Conservation (phyloP, 2,113 vertebrate genomes). For the Lophotis ruficrista region DNA sequence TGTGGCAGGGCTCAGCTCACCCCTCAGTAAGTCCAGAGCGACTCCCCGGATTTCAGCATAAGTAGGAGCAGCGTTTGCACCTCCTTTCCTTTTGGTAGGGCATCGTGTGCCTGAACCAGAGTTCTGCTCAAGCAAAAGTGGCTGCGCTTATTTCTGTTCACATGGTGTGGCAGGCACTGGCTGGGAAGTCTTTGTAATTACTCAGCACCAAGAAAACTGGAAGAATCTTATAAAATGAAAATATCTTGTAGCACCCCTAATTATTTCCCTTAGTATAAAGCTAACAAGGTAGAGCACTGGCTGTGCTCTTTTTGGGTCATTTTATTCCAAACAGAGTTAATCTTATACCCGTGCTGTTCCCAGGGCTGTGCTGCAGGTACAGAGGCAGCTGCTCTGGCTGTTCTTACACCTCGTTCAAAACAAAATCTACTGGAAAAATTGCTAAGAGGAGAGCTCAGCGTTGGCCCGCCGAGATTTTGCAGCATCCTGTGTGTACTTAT, state of each 20-base stretch:
- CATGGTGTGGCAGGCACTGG: neutral
- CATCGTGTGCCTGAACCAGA: neutral
- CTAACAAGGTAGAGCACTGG: neutral
- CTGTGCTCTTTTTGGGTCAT: neutral
- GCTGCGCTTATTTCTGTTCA: neutral
- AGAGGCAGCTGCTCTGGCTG: neutral
- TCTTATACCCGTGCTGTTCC: neutral
- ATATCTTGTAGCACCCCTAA: neutral
- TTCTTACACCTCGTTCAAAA: neutral
- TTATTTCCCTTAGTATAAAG: neutral
- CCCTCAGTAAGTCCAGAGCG: neutral
- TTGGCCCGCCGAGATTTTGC: neutral
- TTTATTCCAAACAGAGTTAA: neutral
- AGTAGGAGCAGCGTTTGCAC: neutral
- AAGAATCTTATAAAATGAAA: neutral
- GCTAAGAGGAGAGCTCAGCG: neutral
- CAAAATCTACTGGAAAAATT: conserved; percentile 4
- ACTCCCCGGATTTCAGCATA: fast-evolving
- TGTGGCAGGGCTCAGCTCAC: fast-evolving
- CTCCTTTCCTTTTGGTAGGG: neutral
- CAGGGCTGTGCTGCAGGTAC: neutral
- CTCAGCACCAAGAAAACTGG: neutral
- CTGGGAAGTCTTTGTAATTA: neutral
- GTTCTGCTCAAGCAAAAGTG: neutral
- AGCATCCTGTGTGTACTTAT: conserved; percentile 4